A percentile compares a stretch with the other conserved stretches of the same genome.
phyloP scores from a whole-genome alignment of 1,140 invertebrate genomes.

The Anoplophora glabripennis region DNA sequence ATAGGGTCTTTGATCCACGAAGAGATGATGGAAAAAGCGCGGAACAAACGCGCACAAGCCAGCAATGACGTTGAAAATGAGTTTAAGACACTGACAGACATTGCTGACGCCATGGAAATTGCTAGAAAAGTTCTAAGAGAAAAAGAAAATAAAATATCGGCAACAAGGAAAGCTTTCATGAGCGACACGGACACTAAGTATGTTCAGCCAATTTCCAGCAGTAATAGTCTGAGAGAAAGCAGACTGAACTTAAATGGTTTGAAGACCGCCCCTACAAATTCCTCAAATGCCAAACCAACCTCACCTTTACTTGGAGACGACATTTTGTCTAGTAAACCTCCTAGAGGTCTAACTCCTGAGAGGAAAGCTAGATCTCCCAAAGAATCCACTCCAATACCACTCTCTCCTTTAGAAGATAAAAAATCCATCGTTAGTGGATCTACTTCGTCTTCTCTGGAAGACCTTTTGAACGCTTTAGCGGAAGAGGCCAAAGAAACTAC shows the following conservation, averaged over 20 bases:
- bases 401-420: slow-evolving; percentile 32
- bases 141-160: slow-evolving; percentile 42
- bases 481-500: slow-evolving; percentile 53
- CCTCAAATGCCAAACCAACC: slow-evolving; percentile 4
- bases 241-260: slow-evolving; percentile 38
- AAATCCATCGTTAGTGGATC: slow-evolving; percentile 7
- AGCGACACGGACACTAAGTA: slow-evolving; percentile 41
- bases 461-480: slow-evolving; percentile 40
- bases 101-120: slow-evolving; percentile 48
- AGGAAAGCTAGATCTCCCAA: slow-evolving; percentile 29
- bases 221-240: slow-evolving; percentile 26
- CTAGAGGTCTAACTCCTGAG: slow-evolving; percentile 34
- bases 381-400: slow-evolving; percentile 36
- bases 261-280: slow-evolving; percentile 15
- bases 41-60: slow-evolving; percentile 56
- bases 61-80: slow-evolving; percentile 40
- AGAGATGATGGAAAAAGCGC: slow-evolving; percentile 54
- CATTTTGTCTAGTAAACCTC: slow-evolving; percentile 28
- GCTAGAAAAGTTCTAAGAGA: slow-evolving; percentile 44
- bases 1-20: slow-evolving; percentile 69
- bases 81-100: slow-evolving; percentile 41
- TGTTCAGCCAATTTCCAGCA: slow-evolving; percentile 5
- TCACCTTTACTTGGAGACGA: slow-evolving; percentile 6
- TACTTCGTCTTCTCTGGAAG: slow-evolving; percentile 40
- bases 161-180: slow-evolving; percentile 42